These are phyloP conservation scores for Sesamia inferens DNA, from an alignment of 2,888 invertebrate genomes.

Conservation along the genomic window DNA sequence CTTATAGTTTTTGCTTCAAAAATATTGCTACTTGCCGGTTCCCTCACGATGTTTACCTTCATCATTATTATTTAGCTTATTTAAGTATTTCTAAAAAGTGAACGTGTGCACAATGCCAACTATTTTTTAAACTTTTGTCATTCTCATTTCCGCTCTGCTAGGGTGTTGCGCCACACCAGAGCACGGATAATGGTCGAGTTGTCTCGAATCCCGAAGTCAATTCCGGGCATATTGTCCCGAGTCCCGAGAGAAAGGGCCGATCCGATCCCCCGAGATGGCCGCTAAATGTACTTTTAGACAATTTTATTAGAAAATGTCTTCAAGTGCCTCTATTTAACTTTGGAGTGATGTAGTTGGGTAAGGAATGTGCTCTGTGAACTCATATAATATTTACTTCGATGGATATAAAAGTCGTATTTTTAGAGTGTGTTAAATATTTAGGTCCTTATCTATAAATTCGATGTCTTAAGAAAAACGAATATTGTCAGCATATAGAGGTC, in stretches of 20 bases:
- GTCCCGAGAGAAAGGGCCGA: slow-evolving; percentile 72
- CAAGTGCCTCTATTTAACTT: slow-evolving; percentile 53
- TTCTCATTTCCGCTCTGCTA: slow-evolving; percentile 7
- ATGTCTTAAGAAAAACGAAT: too few relatives aligned
- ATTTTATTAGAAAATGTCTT: slow-evolving; percentile 69
- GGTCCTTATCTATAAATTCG: too few relatives aligned
- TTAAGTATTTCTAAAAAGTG: background rate
- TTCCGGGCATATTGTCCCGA: slow-evolving; percentile 81
- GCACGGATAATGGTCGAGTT: slow-evolving; percentile 80
- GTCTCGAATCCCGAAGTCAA: slow-evolving; percentile 86
- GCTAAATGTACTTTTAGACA: slow-evolving; percentile 72
- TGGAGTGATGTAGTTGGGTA: slow-evolving; percentile 21
- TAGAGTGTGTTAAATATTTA: background rate
- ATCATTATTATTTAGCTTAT: background rate
- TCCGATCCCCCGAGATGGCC: slow-evolving; percentile 62
- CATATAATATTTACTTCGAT: background rate
- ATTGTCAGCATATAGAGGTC: too few relatives aligned
- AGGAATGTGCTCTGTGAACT: background rate
- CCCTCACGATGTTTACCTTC: background rate
- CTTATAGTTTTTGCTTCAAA: background rate
- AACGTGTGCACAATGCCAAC: background rate
- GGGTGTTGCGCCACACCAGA: slow-evolving; percentile 52
- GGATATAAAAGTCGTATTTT: background rate
- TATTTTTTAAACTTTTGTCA: background rate
- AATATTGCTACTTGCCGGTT: background rate